phyloP scores from a whole-genome alignment of 2,797 vertebrate species.

The Urocyon cinereoargenteus region DNA sequence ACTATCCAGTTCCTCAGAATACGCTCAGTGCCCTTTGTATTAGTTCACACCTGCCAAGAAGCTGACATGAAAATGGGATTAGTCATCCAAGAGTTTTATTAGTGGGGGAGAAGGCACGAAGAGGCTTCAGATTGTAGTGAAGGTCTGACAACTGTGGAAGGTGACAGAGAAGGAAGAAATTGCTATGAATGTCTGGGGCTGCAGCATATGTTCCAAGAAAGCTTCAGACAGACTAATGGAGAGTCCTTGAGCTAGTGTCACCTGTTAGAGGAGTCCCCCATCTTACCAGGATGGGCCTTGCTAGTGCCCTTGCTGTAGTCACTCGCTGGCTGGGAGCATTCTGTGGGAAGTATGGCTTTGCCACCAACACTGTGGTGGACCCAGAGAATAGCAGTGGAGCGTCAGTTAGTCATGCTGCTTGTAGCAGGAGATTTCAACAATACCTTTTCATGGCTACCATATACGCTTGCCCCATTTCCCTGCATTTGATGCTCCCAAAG shows the following conservation, averaged over 20 bases:
- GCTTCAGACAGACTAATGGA: background rate
- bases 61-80: background rate
- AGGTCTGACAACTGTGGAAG: background rate
- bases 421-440: background rate
- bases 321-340: background rate
- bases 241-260: background rate
- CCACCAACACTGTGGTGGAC: background rate
- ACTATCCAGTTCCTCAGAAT: background rate
- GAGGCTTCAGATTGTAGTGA: background rate
- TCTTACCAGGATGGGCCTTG: background rate
- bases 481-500: background rate
- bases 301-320: background rate
- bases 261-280: background rate
- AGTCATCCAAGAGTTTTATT: background rate
- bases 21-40: background rate
- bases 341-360: background rate
- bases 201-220: background rate
- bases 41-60: background rate
- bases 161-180: background rate
- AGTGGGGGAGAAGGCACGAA: background rate
- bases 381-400: background rate
- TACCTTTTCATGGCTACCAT: background rate
- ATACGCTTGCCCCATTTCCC: background rate
- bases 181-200: background rate
- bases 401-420: background rate